Percentiles rank a stretch among this genome's conserved stretches.
Evolutionary conservation across 2,888 invertebrate genomes (phyloP).

Genomic region (Lepidocyrtoides sp.): DNA sequence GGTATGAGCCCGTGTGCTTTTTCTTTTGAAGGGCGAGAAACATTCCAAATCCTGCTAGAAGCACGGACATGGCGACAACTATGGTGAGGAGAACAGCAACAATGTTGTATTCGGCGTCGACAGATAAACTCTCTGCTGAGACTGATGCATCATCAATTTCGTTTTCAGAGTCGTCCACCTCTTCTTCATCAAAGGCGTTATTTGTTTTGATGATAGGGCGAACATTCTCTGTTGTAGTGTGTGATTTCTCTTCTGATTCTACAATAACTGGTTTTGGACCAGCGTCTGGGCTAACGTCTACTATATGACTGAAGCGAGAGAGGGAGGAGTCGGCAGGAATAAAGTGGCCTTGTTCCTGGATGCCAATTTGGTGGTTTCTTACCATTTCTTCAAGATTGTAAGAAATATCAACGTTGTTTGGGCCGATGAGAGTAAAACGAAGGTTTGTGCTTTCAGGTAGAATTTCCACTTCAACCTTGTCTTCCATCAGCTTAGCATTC

Average conservation of each 20-base stretch:
- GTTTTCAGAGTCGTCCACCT: constrained; percentile 61
- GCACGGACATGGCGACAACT: constrained; percentile 83
- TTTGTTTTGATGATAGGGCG: constrained; percentile 22
- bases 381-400: constrained; percentile 91
- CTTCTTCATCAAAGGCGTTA: constrained; percentile 61
- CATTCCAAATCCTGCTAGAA: constrained; percentile 82
- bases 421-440: constrained; percentile 90
- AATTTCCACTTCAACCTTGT: constrained; percentile 87
- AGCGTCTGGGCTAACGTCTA: constrained; percentile 19
- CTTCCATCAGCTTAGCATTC: constrained; percentile 78
- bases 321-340: constrained; percentile 78
- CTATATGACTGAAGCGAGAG: constrained; percentile 80
- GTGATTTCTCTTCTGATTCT: background rate
- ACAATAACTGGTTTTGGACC: constrained; percentile 45
- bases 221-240: background rate
- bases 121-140: constrained; percentile 78
- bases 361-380: constrained; percentile 79
- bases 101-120: constrained; percentile 81
- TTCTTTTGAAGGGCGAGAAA: constrained; percentile 85
- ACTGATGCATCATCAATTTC: constrained; percentile 77
- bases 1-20: constrained; percentile 84
- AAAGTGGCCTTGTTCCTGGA: constrained; percentile 79
- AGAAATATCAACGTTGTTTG: constrained; percentile 92
- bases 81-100: constrained; percentile 82
- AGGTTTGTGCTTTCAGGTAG: constrained; percentile 87